Base-by-base conservation (phyloP, 2,797 vertebrate genomes). In the Sebastes goodei region DNA sequence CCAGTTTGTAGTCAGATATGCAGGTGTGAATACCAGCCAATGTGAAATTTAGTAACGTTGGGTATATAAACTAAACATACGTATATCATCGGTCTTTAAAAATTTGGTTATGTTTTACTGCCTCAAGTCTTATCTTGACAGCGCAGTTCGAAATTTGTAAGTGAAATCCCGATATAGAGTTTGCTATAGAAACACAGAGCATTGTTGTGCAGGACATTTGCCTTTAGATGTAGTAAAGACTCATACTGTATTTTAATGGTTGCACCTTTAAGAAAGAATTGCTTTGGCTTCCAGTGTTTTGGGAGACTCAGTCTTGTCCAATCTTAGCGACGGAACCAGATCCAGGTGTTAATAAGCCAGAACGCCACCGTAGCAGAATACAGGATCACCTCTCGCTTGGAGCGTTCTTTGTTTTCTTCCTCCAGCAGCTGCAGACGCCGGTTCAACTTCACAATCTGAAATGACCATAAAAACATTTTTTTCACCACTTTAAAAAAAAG, bases 261-360 rank as follows among this genome's bases (percentile, higher is more conserved):
- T 70, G 71, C 66, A 74, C 63, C 59, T 74, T 60, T 30, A 84
- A 85, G 76, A 84, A 87, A 68, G 78, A 90, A 73, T 82, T 86
- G 76, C 80, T 86, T 82, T 74, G 78, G 85, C 76, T 86, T 86
- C 61, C 70, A 86, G 73, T 82, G 78, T 86, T 90, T 84, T 74
- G 60, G 70, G 80, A 82, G 33, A 75, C 56, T 81, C 42, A 1
- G 23, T 67, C 62, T 27, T 15, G 10, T 74, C 59, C 30, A 15
- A 25, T 49, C 85, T 96, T 96, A 99, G 93, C 98, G 98, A 67
- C 98, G 97, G 85, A 99, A 96, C 98, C 97, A 99, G 75, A 98
- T 96, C 98, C 98, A 99, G 85, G 97, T 97, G 82, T 98, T 99
- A 75, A 99, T 95, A 59, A 99, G 96, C 97, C 98, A 99, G 95